A percentile compares a stretch with the other conserved stretches of the same genome.
Evolutionary conservation across 2,888 invertebrate species (phyloP).

Genomic region (Drosophila longiperda): DNA sequence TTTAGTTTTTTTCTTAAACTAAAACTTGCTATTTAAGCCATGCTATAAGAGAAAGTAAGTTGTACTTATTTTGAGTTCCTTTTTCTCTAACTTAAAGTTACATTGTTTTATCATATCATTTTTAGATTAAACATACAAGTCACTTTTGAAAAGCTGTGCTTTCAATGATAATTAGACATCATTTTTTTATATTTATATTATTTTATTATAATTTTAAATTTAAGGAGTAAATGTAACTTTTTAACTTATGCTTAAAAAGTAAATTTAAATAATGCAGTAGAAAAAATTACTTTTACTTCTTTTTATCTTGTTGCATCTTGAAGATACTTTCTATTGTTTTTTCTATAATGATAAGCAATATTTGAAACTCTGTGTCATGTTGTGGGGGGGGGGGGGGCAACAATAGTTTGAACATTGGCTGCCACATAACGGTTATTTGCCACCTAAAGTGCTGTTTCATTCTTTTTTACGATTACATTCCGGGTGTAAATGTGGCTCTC

Average conservation of each 20-base stretch:
- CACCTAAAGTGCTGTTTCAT: slow-evolving; percentile 62
- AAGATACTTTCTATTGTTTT: background rate
- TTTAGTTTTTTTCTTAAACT: no score
- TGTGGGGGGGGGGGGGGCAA: background rate
- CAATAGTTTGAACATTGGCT: slow-evolving; percentile 21
- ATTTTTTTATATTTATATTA: background rate
- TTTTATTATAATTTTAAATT: background rate
- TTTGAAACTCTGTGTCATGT: background rate
- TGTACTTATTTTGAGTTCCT: no score
- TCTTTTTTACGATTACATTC: slow-evolving; percentile 62
- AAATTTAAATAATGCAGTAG: background rate
- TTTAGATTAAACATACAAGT: no score
- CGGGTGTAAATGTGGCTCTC: slow-evolving; percentile 46
- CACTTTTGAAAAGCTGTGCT: no score
- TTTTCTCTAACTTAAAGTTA: background rate
- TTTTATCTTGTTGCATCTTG: background rate
- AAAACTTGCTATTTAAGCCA: no score
- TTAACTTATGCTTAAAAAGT: background rate
- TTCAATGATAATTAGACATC: background rate
- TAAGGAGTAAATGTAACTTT: background rate
- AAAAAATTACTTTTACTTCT: background rate
- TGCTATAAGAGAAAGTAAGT: no score
- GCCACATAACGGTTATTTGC: slow-evolving; percentile 55
- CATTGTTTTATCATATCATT: background rate
- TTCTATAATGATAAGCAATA: slow-evolving; percentile 19